Evolutionary conservation across 2,797 vertebrate genomes (phyloP), one percentile per base, ranked within the genome.

Genomic region (Melanotaenia boesemani): DNA sequence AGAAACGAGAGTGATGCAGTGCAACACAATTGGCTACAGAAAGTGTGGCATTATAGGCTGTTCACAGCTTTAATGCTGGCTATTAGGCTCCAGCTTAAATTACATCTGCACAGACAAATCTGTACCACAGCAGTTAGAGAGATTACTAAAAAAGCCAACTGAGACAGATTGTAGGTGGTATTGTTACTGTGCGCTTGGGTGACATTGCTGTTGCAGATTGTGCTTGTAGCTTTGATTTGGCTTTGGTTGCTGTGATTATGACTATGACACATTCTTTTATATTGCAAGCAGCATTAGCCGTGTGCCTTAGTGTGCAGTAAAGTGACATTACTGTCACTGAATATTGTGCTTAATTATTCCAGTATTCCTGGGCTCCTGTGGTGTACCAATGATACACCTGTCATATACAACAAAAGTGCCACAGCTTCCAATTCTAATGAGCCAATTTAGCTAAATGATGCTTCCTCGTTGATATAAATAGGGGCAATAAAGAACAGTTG

Each of bases 71-170:
- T 46, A 36, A 48, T 69, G 56, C 30, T 18, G 55, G 20, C 56
- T 59, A 44, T 59, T 57, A 69, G 55, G 41, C 56, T 59, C 55
- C 18, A 48, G 28, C 28, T 66, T 64, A 54, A 5, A 60, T 36
- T 54, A 59, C 30, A 13, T 62, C 44, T 59, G 36, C 62, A 60
- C 67, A 61, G 56, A 76, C 41, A 28, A 54, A 63, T 65, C 57
- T 70, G 74, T 8, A 37, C 52, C 26, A 6, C 61, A 26, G 54
- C 67, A 70, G 74, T 69, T 55, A 54, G 26, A 76, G 39, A 36
- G 34, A 36, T 76, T n/a, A 44, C 54, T 44, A 9, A 34, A 75
- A 41, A 34, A 75, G 41, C 41, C 26, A 30, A 50, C 44, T 7
- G 60, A 70, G 54, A 60, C 55, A 7, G 13, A 46, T n/a, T 20